These are phyloP conservation scores for Zootermopsis nevadensis DNA, from an alignment of 2,888 invertebrate genomes.

Conservation along the genomic window DNA sequence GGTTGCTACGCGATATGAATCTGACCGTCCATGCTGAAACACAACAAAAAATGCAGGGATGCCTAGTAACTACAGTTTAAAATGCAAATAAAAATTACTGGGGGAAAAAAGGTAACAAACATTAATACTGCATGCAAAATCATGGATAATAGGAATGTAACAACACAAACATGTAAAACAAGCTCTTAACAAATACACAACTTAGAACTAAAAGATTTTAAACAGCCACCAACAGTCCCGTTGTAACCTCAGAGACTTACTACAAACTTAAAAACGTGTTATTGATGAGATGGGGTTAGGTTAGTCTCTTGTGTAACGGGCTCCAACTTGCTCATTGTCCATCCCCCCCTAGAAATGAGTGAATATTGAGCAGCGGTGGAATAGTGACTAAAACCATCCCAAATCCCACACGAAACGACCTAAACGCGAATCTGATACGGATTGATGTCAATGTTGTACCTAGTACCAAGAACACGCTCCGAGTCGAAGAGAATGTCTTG, in stretches of 20 bases:
- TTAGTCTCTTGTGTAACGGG: no score
- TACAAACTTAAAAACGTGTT: neutral
- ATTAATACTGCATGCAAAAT: neutral
- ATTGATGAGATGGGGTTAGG: no score
- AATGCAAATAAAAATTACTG: conserved; percentile 4
- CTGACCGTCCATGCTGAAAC: conserved; percentile 92
- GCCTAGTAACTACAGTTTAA: conserved; percentile 28
- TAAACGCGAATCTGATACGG: no score
- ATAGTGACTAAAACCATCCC: no score
- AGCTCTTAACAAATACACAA: neutral
- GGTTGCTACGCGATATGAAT: conserved; percentile 98
- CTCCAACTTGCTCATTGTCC: no score
- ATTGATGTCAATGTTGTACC: no score
- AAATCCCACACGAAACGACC: no score
- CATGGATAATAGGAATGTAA: neutral
- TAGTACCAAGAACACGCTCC: no score
- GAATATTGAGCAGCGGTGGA: no score
- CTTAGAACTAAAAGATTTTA: neutral
- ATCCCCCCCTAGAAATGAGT: no score
- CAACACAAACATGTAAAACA: conserved; percentile 5
- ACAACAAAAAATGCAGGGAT: conserved; percentile 50
- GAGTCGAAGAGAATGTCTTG: no score
- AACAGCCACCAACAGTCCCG: neutral
- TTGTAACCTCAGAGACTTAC: neutral
- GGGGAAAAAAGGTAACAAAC: neutral